These are phyloP conservation scores for Phortica okadai DNA, from an alignment of 2,888 invertebrate species.

Conservation along the genomic window DNA sequence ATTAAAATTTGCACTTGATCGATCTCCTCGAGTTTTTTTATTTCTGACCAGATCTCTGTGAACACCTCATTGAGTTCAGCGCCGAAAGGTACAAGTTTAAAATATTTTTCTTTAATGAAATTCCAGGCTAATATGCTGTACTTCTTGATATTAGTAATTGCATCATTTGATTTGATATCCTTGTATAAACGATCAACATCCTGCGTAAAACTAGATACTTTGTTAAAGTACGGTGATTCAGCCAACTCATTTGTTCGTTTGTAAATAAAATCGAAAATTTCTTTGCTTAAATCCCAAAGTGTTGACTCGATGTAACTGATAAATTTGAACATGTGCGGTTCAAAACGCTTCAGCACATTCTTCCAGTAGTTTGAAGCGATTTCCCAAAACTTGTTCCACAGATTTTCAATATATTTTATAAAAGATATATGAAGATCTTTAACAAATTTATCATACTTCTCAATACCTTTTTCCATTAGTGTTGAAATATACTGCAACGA, in stretches of 20 bases:
- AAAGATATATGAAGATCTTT: slow-evolving; percentile 84
- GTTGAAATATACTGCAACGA: slow-evolving; percentile 84
- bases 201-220: slow-evolving; percentile 87
- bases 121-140: slow-evolving; percentile 83
- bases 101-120: slow-evolving; percentile 82
- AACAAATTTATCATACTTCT: slow-evolving; percentile 87
- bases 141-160: slow-evolving; percentile 87
- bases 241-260: slow-evolving; percentile 87
- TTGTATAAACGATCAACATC: slow-evolving; percentile 88
- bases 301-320: slow-evolving; percentile 86
- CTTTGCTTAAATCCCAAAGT: slow-evolving; percentile 84
- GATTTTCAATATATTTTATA: slow-evolving; percentile 84
- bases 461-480: slow-evolving; percentile 82
- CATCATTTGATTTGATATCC: slow-evolving; percentile 86
- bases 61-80: slow-evolving; percentile 81
- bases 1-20: slow-evolving; percentile 80
- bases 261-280: slow-evolving; percentile 87
- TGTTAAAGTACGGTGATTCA: slow-evolving; percentile 88
- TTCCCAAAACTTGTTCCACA: slow-evolving; percentile 84
- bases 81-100: slow-evolving; percentile 83
- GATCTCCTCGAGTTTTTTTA: slow-evolving; percentile 80
- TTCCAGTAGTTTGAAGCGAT: slow-evolving; percentile 85
- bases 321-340: slow-evolving; percentile 87
- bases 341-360: slow-evolving; percentile 83
- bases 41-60: slow-evolving; percentile 80